These are phyloP conservation scores for Metridium senile DNA, from an alignment of 92 coral and sea anemone genomes.

Conservation along the genomic window DNA sequence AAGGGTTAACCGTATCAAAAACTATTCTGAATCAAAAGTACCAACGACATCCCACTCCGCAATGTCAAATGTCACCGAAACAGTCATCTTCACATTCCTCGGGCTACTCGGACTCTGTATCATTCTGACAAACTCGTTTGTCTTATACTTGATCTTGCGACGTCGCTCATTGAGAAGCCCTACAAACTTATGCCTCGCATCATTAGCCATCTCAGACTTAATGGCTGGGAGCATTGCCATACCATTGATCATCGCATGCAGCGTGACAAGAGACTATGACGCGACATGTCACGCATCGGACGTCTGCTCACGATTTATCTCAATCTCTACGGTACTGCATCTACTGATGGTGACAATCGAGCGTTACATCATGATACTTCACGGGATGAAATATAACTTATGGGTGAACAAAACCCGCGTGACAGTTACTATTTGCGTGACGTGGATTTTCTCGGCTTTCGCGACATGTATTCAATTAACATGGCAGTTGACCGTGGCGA, in stretches of 20 bases:
- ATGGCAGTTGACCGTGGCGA: conserved; percentile 21
- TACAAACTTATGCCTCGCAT: conserved; percentile 67
- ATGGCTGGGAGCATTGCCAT: conserved; percentile 60
- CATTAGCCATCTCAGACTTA: conserved; percentile 71
- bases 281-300: conserved; percentile 45
- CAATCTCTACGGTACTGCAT: conserved; percentile 56
- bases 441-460: conserved; percentile 44
- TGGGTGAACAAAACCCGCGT: conserved; percentile 24
- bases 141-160: conserved; percentile 45
- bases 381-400: conserved; percentile 33
- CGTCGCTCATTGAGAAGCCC: conserved; percentile 55
- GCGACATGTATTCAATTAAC: conserved; percentile 34
- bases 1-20: too few species aligned
- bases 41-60: too few species aligned
- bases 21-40: too few species aligned
- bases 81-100: conserved; percentile 11
- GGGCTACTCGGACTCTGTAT: conserved; percentile 34
- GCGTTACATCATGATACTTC: conserved; percentile 50
- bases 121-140: conserved; percentile 53
- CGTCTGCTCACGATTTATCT: conserved; percentile 39
- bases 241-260: conserved; percentile 61
- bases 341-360: conserved; percentile 54
- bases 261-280: neutral
- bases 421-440: conserved; percentile 13
- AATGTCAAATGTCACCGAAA: too few species aligned